Conservation (phyloP, 2,888 invertebrate genomes). For the Himalopsyche kuldschensis region DNA sequence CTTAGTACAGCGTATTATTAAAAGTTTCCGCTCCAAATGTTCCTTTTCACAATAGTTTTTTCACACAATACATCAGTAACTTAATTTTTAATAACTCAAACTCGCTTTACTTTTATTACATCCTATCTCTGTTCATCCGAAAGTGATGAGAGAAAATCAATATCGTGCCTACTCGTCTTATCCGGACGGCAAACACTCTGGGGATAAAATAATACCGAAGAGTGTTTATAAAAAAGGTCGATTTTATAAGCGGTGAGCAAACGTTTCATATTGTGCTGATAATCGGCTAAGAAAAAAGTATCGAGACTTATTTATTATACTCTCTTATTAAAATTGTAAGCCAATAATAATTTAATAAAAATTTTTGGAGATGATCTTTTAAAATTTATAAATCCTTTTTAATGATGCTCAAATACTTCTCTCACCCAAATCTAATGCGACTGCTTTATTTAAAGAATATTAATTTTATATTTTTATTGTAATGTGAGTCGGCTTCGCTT, state of each 20-base stretch:
- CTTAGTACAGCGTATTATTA: too few species aligned
- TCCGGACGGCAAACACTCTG: conserved; percentile 21
- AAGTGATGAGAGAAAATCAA: conserved; percentile 29
- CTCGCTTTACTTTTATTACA: neutral
- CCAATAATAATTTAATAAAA: too few species aligned
- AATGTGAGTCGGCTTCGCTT: too few species aligned
- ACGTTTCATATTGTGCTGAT: conserved; percentile 16
- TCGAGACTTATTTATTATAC: neutral
- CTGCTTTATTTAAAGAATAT: too few species aligned
- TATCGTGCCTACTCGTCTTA: conserved; percentile 16
- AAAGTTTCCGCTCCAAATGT: neutral
- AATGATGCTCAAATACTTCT: too few species aligned
- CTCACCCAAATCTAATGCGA: too few species aligned
- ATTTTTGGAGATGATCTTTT: too few species aligned
- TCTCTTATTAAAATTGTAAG: too few species aligned
- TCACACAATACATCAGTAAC: neutral
- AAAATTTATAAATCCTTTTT: too few species aligned
- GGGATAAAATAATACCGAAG: conserved; percentile 22
- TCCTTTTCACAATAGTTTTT: neutral
- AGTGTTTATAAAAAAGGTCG: conserved; percentile 16
- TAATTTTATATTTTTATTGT: too few species aligned
- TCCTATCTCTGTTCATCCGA: conserved; percentile 11
- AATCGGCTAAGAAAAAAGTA: conserved; percentile 12
- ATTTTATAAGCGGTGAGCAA: conserved; percentile 10
- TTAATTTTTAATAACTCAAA: neutral